phyloP scores from a whole-genome alignment of 2,797 vertebrate species.

The Rhinella marina region DNA sequence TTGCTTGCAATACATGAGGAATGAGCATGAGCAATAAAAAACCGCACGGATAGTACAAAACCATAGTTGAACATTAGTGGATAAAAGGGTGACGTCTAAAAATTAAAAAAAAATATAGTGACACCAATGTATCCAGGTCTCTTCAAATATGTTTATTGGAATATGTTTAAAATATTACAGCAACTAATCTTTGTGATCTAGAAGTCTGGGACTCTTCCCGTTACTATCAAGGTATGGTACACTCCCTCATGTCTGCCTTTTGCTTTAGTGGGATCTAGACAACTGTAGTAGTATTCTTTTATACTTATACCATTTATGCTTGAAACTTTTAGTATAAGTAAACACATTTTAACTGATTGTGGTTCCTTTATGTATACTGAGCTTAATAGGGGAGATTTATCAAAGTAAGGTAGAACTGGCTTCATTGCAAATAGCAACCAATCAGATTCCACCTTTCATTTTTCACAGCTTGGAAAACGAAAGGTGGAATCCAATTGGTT shows the following conservation, averaged over 20 bases:
- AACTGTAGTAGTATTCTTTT: background rate
- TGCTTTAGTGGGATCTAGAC: no score
- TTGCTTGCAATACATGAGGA: no score
- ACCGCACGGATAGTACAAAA: no score
- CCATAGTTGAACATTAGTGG: background rate
- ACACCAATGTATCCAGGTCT: no score
- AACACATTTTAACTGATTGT: background rate
- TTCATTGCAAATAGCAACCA: no score
- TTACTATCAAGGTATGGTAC: background rate
- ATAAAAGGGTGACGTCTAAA: background rate
- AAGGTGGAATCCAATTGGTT: no score
- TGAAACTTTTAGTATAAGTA: background rate
- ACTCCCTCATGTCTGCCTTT: background rate
- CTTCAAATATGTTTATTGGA: background rate
- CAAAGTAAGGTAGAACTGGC: no score
- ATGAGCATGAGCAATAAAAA: no score
- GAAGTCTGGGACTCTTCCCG: background rate
- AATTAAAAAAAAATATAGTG: background rate
- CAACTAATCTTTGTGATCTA: background rate
- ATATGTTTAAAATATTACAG: background rate
- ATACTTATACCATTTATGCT: background rate
- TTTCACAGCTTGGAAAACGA: no score
- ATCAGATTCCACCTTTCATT: no score
- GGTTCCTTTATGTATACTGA: no score
- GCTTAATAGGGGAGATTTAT: no score